These are phyloP conservation scores for Sinella curviseta DNA, from an alignment of 1,140 invertebrate species.

Conservation along the genomic window DNA sequence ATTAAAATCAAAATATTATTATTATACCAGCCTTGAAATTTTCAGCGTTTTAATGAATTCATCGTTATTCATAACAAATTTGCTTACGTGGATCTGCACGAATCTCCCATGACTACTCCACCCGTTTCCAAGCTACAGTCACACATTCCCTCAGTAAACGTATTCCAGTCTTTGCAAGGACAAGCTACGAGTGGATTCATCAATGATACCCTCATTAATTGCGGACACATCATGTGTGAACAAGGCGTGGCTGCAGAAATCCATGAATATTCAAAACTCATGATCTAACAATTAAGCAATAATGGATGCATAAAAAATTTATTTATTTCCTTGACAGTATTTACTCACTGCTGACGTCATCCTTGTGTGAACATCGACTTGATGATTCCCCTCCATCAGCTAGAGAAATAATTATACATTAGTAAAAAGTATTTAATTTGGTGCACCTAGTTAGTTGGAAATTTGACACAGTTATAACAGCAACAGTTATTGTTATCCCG, in stretches of 20 bases:
- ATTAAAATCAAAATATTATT: no score
- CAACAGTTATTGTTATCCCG: neutral
- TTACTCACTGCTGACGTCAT: neutral
- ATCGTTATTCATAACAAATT: neutral
- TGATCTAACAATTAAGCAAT: neutral
- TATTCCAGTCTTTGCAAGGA: slow-evolving; percentile 3
- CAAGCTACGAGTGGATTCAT: neutral
- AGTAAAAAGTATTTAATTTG: neutral
- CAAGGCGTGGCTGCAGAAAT: neutral
- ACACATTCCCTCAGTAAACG: neutral
- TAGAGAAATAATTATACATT: neutral
- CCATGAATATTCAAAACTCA: neutral
- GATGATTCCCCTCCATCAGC: slow-evolving; percentile 1
- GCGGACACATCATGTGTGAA: neutral
- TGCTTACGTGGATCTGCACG: neutral
- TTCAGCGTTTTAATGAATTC: no score
- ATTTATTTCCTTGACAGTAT: neutral
- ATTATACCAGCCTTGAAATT: no score
- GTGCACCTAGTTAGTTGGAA: no score
- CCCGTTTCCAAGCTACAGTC: neutral
- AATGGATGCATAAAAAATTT: neutral
- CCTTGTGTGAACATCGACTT: neutral
- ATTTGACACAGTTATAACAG: no score
- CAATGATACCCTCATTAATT: neutral
- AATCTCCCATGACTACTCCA: neutral